phyloP scores from a whole-genome alignment of 2,888 invertebrate species.

The Cataglyphis rosenhaueri region DNA sequence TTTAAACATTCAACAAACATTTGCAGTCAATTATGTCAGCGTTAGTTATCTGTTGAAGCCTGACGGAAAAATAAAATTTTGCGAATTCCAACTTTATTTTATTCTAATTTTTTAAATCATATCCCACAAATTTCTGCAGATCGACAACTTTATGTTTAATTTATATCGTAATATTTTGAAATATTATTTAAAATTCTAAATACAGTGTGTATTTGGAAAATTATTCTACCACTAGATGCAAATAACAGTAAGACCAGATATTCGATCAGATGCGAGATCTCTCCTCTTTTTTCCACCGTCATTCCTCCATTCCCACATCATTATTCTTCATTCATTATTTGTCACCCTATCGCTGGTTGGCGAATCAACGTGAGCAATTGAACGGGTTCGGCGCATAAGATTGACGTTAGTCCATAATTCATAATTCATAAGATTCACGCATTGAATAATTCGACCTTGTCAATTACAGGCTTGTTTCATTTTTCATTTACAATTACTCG shows the following conservation, averaged over 20 bases:
- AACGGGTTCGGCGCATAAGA: neutral
- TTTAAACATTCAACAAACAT: neutral
- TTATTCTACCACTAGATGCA: neutral
- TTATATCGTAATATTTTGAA: neutral
- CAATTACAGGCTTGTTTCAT: neutral
- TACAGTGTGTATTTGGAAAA: neutral
- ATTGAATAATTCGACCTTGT: neutral
- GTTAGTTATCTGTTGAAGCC: neutral
- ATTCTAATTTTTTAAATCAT: neutral
- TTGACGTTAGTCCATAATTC: neutral
- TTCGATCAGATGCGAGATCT: neutral
- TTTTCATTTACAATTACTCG: neutral
- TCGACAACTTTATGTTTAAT: neutral
- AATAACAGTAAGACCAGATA: no score
- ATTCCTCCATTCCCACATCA: constrained; percentile 2
- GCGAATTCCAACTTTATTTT: neutral
- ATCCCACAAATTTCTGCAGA: neutral
- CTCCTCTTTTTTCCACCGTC: neutral
- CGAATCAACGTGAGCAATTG: neutral
- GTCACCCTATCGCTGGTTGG: neutral
- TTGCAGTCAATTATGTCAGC: neutral
- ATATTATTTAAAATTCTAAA: neutral
- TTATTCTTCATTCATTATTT: neutral
- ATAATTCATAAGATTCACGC: neutral
- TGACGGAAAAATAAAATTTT: neutral